phyloP scores from a whole-genome alignment of 1,140 invertebrate species.

The Nasonia giraulti region DNA sequence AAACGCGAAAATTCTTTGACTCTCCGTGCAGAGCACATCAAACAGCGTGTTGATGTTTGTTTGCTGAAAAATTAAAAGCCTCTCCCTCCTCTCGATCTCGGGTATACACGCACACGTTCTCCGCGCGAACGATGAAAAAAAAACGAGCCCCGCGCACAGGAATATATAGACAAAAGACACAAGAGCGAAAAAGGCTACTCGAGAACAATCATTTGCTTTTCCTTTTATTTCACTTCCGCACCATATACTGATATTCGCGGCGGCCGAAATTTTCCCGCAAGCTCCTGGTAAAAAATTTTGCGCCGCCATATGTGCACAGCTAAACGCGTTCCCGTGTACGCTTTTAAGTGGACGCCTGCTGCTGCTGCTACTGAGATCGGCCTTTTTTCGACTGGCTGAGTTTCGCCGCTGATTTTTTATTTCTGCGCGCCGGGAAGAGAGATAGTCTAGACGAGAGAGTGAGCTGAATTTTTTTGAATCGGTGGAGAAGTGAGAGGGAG shows the following conservation, averaged over 20 bases:
- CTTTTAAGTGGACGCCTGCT: conserved; percentile 51
- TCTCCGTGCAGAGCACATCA: conserved; percentile 14
- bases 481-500: background rate
- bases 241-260: conserved; percentile 8
- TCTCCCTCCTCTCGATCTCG: background rate
- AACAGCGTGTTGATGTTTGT: conserved; percentile 42
- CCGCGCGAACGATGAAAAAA: background rate
- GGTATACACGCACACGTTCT: background rate
- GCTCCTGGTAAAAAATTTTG: background rate
- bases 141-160: background rate
- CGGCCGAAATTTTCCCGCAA: background rate
- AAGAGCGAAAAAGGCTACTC: conserved; percentile 38
- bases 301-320: conserved; percentile 46
- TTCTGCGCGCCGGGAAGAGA: background rate
- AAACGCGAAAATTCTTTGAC: conserved; percentile 17
- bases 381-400: conserved; percentile 21
- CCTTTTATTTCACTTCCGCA: background rate
- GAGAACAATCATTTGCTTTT: conserved; percentile 41
- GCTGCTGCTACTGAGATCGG: background rate
- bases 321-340: conserved; percentile 58
- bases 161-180: conserved; percentile 21
- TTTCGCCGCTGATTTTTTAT: background rate
- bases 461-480: background rate
- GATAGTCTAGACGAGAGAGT: background rate
- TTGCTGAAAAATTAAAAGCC: conserved; percentile 44